These are phyloP conservation scores for Drosophila nigromelanica DNA, from an alignment of 1,140 invertebrate species.

Conservation along the genomic window DNA sequence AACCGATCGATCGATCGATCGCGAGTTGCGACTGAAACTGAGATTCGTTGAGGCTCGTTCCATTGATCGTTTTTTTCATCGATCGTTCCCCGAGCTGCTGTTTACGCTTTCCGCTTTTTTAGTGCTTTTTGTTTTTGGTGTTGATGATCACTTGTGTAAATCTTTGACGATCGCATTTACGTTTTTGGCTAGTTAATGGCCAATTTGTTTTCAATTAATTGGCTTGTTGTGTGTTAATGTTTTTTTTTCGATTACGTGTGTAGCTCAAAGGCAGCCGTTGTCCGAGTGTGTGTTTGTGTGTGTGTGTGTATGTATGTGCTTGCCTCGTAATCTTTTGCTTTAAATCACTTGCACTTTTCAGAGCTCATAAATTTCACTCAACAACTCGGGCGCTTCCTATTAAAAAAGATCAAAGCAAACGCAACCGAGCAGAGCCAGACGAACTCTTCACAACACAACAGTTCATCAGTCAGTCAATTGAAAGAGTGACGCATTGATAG, in stretches of 20 bases:
- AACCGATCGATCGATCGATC: conserved; percentile 25
- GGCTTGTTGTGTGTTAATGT: conserved; percentile 75
- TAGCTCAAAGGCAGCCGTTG: conserved; percentile 49
- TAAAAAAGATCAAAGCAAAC: conserved; percentile 44
- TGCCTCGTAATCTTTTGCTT: conserved; percentile 44
- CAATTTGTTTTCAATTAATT: conserved; percentile 82
- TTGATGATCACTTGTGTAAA: conserved; percentile 34
- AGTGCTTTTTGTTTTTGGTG: conserved; percentile 18
- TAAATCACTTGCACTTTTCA: conserved; percentile 53
- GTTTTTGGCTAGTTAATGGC: conserved; percentile 66
- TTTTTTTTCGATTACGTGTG: conserved; percentile 47
- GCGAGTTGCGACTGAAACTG: conserved; percentile 14
- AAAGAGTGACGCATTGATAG: conserved; percentile 28
- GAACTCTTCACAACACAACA: conserved; percentile 22
- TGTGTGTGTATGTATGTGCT: conserved; percentile 10
- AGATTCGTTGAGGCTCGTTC: conserved; percentile 25
- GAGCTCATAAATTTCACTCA: conserved; percentile 46
- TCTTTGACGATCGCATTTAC: conserved; percentile 44
- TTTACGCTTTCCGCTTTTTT: conserved; percentile 46
- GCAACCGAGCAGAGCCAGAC: conserved; percentile 24
- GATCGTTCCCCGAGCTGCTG: conserved; percentile 29
- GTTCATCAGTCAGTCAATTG: conserved; percentile 41
- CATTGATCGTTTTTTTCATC: conserved; percentile 34
- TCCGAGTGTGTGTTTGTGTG: conserved; percentile 13
- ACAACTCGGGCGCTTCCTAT: conserved; percentile 32